Evolutionary conservation across 2,113 vertebrate species (phyloP).

Genomic region (Dicerorhinus sumatrensis): DNA sequence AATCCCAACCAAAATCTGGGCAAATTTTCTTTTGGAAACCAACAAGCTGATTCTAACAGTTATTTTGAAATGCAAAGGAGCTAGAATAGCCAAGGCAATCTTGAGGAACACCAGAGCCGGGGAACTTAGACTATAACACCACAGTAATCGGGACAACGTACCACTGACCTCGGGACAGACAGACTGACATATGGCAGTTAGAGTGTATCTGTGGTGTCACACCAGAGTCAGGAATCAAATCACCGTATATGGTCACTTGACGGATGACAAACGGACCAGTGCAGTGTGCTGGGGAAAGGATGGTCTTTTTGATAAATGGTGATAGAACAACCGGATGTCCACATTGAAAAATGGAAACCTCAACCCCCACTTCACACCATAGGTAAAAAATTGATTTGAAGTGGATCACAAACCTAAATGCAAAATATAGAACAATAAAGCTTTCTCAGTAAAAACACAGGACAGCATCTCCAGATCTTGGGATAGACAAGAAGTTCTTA

Average conservation of each 20-base stretch:
- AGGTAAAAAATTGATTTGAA: rapidly evolving
- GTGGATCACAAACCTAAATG: too few relatives aligned
- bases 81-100: not conserved
- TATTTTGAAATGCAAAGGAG: not conserved
- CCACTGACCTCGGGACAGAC: too few relatives aligned
- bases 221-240: rapidly evolving
- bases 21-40: not conserved
- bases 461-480: not conserved
- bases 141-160: not conserved
- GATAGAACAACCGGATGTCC: not conserved
- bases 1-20: not conserved
- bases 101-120: not conserved
- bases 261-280: not conserved
- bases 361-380: too few relatives aligned
- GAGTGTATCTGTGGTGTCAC: not conserved
- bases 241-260: not conserved
- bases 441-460: not conserved
- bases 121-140: too few relatives aligned
- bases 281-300: not conserved
- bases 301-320: not conserved
- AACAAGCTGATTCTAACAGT: not conserved
- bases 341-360: rapidly evolving
- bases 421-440: not conserved
- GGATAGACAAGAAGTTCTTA: too few relatives aligned
- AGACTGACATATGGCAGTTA: rapidly evolving